Percentiles rank a stretch among this genome's conserved stretches.
These are phyloP conservation scores for Neotoxoptera formosana DNA, from an alignment of 1,140 invertebrate species.

Conservation along the genomic window DNA sequence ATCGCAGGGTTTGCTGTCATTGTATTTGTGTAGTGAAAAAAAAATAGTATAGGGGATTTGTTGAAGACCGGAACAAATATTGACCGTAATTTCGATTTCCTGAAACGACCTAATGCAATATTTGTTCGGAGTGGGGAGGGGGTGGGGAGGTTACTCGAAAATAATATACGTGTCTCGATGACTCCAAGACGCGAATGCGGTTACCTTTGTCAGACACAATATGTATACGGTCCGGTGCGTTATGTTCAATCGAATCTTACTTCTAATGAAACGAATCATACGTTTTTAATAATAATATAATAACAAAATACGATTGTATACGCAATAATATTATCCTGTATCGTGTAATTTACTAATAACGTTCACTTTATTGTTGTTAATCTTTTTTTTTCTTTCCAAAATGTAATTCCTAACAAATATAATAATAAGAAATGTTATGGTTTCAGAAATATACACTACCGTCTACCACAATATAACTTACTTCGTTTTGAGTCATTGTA, in stretches of 20 bases:
- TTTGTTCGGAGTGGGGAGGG: not conserved
- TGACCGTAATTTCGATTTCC: slow-evolving; percentile 43
- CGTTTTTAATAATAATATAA: not conserved
- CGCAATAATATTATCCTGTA: not conserved
- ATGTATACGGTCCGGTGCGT: not conserved
- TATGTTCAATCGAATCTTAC: slow-evolving; percentile 19
- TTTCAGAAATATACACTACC: not conserved
- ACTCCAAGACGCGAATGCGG: not conserved
- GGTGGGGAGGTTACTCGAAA: not conserved
- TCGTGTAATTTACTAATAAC: not conserved
- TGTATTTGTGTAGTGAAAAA: slow-evolving; percentile 33
- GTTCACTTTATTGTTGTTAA: not conserved
- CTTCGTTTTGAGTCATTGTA: not conserved
- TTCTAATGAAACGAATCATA: slow-evolving; percentile 15
- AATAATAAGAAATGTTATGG: not conserved
- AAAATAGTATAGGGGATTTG: slow-evolving; percentile 1
- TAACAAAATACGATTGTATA: not conserved
- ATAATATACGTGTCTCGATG: slow-evolving; percentile 11
- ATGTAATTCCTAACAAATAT: not conserved
- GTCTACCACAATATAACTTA: not conserved
- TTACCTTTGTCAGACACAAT: slow-evolving; percentile 4
- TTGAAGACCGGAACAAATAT: slow-evolving; percentile 32
- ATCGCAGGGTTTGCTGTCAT: slow-evolving; percentile 3
- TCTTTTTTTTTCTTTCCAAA: not conserved
- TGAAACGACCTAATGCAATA: slow-evolving; percentile 13